Evolutionary conservation across 2,888 invertebrate genomes (phyloP).

Genomic region (Scotopteryx bipunctaria): DNA sequence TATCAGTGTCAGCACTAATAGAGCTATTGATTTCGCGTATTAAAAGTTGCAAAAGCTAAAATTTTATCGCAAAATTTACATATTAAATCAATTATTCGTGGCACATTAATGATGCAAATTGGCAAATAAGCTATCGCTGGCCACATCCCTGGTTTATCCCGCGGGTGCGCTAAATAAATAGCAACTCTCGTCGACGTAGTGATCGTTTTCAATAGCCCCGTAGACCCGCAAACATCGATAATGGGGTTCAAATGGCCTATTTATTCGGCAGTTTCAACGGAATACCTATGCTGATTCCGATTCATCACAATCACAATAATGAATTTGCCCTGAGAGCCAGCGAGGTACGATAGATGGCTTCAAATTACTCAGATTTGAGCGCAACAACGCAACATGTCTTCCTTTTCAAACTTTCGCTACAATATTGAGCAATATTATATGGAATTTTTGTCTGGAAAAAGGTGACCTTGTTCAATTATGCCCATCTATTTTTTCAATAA

Average conservation of each 20-base stretch:
- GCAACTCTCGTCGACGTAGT: conserved; percentile 47
- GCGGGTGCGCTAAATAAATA: conserved; percentile 66
- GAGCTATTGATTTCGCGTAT: conserved; percentile 30
- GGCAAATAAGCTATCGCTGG: conserved; percentile 72
- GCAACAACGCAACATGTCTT: too few relatives aligned
- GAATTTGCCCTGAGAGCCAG: too few relatives aligned
- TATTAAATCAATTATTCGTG: conserved; percentile 70
- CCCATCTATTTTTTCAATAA: background rate
- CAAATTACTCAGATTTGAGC: too few relatives aligned
- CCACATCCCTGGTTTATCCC: conserved; percentile 57
- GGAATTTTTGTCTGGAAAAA: background rate
- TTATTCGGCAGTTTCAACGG: conserved; percentile 9
- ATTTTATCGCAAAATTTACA: conserved; percentile 62
- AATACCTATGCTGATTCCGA: conserved; percentile 11
- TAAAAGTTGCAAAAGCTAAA: conserved; percentile 38
- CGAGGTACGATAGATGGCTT: too few relatives aligned
- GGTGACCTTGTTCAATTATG: background rate
- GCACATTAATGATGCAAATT: conserved; percentile 76
- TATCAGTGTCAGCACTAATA: conserved; percentile 34
- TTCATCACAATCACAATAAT: conserved; percentile 11
- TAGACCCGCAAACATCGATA: conserved; percentile 47
- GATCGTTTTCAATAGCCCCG: conserved; percentile 59
- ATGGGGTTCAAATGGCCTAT: conserved; percentile 28
- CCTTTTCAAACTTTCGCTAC: too few relatives aligned
- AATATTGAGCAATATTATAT: too few relatives aligned